Conservation (phyloP, 2,797 vertebrate species). For the Leptodactylus fallax region DNA sequence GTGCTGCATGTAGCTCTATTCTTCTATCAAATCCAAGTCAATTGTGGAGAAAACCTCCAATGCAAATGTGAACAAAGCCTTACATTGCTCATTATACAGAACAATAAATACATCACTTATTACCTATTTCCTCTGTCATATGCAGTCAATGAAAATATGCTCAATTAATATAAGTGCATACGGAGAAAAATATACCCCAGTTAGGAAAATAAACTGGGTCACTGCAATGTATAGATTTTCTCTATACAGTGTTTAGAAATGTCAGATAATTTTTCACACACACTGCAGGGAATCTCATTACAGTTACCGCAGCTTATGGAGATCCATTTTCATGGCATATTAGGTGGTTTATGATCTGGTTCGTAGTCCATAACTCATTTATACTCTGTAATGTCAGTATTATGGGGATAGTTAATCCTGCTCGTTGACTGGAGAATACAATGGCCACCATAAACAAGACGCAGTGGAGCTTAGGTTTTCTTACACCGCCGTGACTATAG, state of each 20-base stretch:
- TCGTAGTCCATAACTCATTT: not conserved
- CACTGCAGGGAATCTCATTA: not conserved
- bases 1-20: too few relatives aligned
- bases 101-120: too few relatives aligned
- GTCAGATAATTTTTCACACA: not conserved
- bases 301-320: too few relatives aligned
- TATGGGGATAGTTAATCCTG: not conserved
- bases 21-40: too few relatives aligned
- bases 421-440: not conserved
- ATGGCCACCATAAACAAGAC: not conserved
- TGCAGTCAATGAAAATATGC: too few relatives aligned
- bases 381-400: not conserved
- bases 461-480: not conserved
- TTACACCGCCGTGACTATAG: not conserved
- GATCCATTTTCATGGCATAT: not conserved
- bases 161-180: too few relatives aligned
- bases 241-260: not conserved
- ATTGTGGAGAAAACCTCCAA: too few relatives aligned
- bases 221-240: not conserved
- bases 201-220: not conserved
- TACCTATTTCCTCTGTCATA: too few relatives aligned
- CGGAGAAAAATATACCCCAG: not conserved
- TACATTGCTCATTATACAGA: too few relatives aligned
- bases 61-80: too few relatives aligned
- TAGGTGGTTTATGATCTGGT: not conserved